Evolutionary conservation across 2,888 invertebrate species (phyloP).

Genomic region (Agriopis marginaria): DNA sequence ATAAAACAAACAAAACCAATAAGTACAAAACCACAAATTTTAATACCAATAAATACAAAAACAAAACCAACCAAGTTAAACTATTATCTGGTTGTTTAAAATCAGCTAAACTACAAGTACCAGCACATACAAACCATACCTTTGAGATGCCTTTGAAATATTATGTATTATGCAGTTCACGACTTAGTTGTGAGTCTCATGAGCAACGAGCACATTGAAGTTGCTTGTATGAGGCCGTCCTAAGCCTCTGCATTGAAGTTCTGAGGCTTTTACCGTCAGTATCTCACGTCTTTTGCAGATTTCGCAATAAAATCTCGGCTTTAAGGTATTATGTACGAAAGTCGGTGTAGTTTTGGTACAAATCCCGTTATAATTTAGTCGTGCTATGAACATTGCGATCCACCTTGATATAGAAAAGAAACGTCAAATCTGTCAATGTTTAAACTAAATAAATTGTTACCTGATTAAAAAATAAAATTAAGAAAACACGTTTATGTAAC

Average conservation of each 20-base stretch:
- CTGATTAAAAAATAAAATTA: too few species aligned
- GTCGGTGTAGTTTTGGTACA: not conserved
- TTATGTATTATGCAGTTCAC: not conserved
- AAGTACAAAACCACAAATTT: not conserved
- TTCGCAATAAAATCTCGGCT: conserved; percentile 18
- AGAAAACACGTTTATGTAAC: too few species aligned
- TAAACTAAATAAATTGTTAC: too few species aligned
- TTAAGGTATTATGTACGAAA: conserved; percentile 7
- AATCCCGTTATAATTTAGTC: not conserved
- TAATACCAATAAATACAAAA: too few species aligned
- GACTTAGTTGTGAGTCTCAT: conserved; percentile 1
- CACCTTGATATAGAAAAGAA: not conserved
- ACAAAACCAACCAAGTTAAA: too few species aligned
- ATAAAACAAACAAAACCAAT: not conserved
- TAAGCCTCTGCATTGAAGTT: conserved; percentile 16
- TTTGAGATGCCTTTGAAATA: not conserved
- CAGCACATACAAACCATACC: not conserved
- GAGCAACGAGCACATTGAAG: not conserved
- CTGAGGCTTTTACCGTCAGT: conserved; percentile 13
- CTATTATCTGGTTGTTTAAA: too few species aligned
- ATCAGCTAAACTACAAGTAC: too few species aligned
- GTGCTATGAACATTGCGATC: not conserved
- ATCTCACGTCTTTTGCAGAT: conserved; percentile 11
- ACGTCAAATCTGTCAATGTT: not conserved
- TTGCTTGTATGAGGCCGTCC: conserved; percentile 5